phyloP scores from a whole-genome alignment of 1,140 invertebrate species.

The Lepidurus packardi region DNA sequence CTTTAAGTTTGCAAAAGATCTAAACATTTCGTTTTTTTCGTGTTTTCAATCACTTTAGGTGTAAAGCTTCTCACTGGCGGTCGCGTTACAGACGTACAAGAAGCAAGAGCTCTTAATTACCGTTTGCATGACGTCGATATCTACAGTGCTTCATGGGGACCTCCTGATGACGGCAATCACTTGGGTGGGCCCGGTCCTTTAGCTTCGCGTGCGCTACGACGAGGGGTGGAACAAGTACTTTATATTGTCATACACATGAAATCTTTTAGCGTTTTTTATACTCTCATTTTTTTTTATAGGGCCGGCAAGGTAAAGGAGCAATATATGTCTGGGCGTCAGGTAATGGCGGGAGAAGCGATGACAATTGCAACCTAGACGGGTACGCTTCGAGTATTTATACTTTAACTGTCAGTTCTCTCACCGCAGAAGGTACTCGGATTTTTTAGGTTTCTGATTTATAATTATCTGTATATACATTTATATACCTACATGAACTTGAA shows the following conservation, averaged over 20 bases:
- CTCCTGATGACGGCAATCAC: slow-evolving; percentile 41
- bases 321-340: slow-evolving; percentile 92
- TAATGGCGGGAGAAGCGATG: slow-evolving; percentile 74
- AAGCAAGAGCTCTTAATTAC: slow-evolving; percentile 38
- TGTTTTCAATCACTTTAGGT: slow-evolving; percentile 39
- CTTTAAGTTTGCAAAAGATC: too few species aligned
- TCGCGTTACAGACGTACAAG: slow-evolving; percentile 43
- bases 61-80: slow-evolving; percentile 45
- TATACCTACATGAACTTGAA: background rate
- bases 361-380: slow-evolving; percentile 88
- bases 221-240: slow-evolving; percentile 43
- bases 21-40: background rate
- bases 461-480: too few species aligned
- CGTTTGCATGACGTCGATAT: slow-evolving; percentile 43
- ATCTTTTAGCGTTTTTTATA: background rate
- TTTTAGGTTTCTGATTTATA: too few species aligned
- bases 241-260: background rate
- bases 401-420: slow-evolving; percentile 62
- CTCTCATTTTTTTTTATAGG: slow-evolving; percentile 49
- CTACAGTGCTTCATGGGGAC: slow-evolving; percentile 49
- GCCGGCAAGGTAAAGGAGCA: slow-evolving; percentile 69
- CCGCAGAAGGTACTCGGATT: slow-evolving; percentile 17
- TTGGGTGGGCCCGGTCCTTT: slow-evolving; percentile 45
- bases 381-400: slow-evolving; percentile 82
- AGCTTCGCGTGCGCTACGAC: slow-evolving; percentile 41